Percentiles rank a stretch among this genome's conserved stretches.
These are phyloP conservation scores for Tachyglossus aculeatus DNA, from an alignment of 2,797 vertebrate species.

Conservation along the genomic window DNA sequence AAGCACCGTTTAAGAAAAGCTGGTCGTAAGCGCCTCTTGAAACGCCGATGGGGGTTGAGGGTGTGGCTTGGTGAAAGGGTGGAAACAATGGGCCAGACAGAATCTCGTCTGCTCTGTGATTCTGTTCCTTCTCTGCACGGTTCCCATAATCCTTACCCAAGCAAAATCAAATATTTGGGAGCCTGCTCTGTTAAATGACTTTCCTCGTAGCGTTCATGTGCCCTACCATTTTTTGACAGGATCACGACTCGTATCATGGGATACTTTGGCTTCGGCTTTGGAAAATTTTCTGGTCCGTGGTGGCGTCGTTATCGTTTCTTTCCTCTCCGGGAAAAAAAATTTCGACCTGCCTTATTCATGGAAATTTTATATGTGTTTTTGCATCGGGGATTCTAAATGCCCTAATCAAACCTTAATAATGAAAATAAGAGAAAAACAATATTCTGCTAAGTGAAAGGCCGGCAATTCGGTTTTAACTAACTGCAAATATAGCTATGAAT, in stretches of 20 bases:
- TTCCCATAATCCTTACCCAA: background rate
- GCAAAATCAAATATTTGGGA: background rate
- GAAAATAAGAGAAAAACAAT: background rate
- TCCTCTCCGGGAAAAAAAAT: background rate
- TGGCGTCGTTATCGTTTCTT: background rate
- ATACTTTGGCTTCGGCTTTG: background rate
- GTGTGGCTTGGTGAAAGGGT: background rate
- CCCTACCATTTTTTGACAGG: background rate
- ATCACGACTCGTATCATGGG: background rate
- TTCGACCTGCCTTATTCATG: background rate
- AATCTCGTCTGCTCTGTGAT: background rate
- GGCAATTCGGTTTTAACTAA: background rate
- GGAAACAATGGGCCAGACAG: background rate
- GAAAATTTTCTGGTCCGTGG: background rate
- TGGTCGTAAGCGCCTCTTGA: background rate
- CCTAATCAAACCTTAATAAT: slow-evolving; percentile 1
- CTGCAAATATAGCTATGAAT: background rate
- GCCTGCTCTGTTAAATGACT: background rate
- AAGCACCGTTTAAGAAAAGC: background rate
- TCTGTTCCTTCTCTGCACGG: background rate
- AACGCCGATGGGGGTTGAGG: background rate
- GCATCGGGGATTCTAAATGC: background rate
- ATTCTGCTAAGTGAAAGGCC: slow-evolving; percentile 2
- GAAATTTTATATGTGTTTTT: background rate
- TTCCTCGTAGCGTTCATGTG: background rate